Evolutionary conservation across 1,140 invertebrate species (phyloP).

Genomic region (Diuraphis noxia): DNA sequence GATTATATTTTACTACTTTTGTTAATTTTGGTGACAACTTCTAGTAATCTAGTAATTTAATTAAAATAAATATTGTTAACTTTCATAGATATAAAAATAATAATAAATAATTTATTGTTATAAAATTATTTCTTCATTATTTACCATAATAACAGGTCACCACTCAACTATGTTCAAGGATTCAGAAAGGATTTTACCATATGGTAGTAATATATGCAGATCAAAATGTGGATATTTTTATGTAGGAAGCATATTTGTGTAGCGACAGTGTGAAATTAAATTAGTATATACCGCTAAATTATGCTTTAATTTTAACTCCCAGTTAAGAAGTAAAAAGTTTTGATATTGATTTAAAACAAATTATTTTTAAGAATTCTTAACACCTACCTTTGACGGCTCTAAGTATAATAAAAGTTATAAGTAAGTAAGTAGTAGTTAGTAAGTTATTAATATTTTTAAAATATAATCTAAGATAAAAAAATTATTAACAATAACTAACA

Average conservation of each 20-base stretch:
- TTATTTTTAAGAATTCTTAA: neutral
- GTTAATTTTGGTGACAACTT: neutral
- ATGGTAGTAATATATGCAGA: neutral
- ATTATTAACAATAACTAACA: neutral
- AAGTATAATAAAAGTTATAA: too few species aligned
- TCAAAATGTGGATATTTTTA: neutral
- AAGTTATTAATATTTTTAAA: neutral
- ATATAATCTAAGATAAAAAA: neutral
- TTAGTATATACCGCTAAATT: neutral
- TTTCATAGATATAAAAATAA: neutral
- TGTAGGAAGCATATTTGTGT: neutral
- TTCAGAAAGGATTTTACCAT: neutral
- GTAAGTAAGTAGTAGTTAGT: too few species aligned
- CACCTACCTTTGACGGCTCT: neutral
- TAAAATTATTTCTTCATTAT: neutral
- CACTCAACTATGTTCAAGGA: neutral
- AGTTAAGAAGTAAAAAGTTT: neutral
- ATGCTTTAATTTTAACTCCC: neutral
- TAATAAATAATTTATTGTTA: conserved; percentile 5
- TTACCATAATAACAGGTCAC: neutral
- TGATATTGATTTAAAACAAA: neutral
- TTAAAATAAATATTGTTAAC: neutral
- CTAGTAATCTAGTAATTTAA: neutral
- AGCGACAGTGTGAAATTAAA: neutral
- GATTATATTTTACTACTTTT: neutral